Conservation (phyloP, 2,797 vertebrate species). For the Phrynocephalus vlangalii region DNA sequence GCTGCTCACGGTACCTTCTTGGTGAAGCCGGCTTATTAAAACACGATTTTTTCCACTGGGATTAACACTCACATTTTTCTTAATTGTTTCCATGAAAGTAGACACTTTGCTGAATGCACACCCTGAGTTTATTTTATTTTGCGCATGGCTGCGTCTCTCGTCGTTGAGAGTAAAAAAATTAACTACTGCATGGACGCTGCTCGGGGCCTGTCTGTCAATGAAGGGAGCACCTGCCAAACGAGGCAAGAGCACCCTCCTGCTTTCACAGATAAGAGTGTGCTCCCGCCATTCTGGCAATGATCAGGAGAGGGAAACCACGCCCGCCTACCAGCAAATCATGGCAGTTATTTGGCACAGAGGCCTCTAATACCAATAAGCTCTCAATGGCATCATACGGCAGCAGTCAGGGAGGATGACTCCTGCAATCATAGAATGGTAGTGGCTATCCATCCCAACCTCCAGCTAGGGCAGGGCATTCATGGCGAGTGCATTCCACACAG, state of each 20-base stretch:
- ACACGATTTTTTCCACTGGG: neutral
- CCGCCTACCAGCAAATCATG: neutral
- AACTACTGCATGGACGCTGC: neutral
- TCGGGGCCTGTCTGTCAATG: neutral
- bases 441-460: no score
- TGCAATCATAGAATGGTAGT: no score
- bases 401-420: no score
- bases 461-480: no score
- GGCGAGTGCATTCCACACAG: no score
- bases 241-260: accelerated
- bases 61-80: neutral
- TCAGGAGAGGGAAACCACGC: accelerated
- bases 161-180: neutral
- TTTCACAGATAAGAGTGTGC: neutral
- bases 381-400: no score
- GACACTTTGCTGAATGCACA: neutral
- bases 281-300: neutral
- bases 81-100: conserved; percentile 10
- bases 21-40: neutral
- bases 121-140: accelerated
- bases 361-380: no score
- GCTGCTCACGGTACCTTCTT: neutral
- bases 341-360: no score
- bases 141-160: accelerated
- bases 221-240: accelerated